Percentiles rank a stretch among this genome's conserved stretches.
phyloP scores from a whole-genome alignment of 1,140 invertebrate genomes.

The Parapsyche elsis region DNA sequence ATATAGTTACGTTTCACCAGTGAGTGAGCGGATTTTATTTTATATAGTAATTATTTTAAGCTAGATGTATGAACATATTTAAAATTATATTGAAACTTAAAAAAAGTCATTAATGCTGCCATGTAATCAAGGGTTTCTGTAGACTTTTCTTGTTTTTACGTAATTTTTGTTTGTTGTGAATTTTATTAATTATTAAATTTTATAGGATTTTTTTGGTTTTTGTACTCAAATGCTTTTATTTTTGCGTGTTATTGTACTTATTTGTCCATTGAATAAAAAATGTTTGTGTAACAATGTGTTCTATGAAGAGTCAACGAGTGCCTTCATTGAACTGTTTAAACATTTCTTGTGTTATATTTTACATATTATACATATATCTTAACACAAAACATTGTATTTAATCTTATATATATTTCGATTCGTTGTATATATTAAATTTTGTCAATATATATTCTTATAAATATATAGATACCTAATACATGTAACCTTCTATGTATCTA shows the following conservation, averaged over 20 bases:
- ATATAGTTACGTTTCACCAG: no score
- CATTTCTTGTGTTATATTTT: background rate
- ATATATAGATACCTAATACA: no score
- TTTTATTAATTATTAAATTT: background rate
- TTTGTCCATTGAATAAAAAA: no score
- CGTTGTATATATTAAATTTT: slow-evolving; percentile 15
- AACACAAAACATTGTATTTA: background rate
- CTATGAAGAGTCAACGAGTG: slow-evolving; percentile 17
- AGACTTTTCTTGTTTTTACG: background rate
- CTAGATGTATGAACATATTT: no score
- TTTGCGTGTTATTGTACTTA: no score
- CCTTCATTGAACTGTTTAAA: slow-evolving; percentile 20
- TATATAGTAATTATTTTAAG: no score
- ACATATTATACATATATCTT: background rate
- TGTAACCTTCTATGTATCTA: no score
- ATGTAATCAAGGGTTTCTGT: no score
- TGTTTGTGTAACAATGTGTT: background rate
- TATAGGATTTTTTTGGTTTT: background rate
- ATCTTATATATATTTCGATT: background rate
- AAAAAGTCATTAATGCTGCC: no score
- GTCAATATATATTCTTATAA: background rate
- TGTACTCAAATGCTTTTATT: no score
- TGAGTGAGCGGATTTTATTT: no score
- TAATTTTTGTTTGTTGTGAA: background rate
- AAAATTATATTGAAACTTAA: no score